Evolutionary conservation across 2,113 vertebrate genomes (phyloP).

Genomic region (Eolophus roseicapilla): DNA sequence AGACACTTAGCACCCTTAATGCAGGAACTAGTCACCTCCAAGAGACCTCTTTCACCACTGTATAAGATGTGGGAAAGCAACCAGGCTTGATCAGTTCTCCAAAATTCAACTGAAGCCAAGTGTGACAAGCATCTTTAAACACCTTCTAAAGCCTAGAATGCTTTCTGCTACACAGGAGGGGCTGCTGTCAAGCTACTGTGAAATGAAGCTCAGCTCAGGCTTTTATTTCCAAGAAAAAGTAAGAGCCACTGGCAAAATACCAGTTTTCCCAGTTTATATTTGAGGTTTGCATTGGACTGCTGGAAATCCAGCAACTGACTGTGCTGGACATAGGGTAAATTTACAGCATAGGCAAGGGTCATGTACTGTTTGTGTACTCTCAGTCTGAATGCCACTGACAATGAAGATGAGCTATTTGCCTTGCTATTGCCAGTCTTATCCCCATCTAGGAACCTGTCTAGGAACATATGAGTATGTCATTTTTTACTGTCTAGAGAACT

Average conservation of each 20-base stretch:
- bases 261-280: background rate
- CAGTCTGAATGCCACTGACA: background rate
- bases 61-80: background rate
- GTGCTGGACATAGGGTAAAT: background rate
- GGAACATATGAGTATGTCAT: background rate
- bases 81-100: background rate
- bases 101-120: background rate
- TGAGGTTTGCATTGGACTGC: background rate
- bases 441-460: background rate
- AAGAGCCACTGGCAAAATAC: background rate
- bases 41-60: background rate
- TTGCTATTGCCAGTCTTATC: background rate
- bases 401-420: background rate
- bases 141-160: background rate
- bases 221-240: background rate
- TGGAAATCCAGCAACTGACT: background rate
- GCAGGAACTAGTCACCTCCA: background rate
- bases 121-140: background rate
- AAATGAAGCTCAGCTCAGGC: background rate
- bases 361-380: background rate
- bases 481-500: background rate
- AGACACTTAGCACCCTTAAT: background rate
- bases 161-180: background rate
- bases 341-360: background rate
- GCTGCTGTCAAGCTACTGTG: background rate